Conservation (phyloP, 2,888 invertebrate genomes). For the Archaeoteleia sp. region DNA sequence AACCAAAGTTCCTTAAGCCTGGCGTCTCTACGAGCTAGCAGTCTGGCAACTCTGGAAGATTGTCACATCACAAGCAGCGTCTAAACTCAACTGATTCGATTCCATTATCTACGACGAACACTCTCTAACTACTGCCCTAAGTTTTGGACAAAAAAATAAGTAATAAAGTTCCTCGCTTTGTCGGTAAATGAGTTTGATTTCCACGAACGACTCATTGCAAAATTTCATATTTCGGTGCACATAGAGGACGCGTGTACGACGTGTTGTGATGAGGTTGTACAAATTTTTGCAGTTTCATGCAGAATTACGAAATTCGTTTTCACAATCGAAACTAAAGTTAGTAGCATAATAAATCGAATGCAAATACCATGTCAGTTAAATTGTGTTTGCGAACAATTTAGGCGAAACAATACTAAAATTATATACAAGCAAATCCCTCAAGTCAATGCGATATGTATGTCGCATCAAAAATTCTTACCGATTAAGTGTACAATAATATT, state of each 20-base stretch:
- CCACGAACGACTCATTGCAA: too few species aligned
- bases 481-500: too few species aligned
- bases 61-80: slow-evolving; percentile 74
- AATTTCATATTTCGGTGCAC: too few species aligned
- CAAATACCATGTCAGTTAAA: not conserved
- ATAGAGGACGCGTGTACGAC: too few species aligned
- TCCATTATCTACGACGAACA: slow-evolving; percentile 32
- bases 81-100: slow-evolving; percentile 54
- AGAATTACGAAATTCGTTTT: not conserved
- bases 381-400: not conserved
- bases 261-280: slow-evolving; percentile 9
- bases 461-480: slow-evolving; percentile 16
- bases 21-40: slow-evolving; percentile 73
- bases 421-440: slow-evolving; percentile 17
- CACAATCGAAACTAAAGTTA: not conserved
- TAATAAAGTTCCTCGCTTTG: slow-evolving; percentile 39
- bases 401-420: not conserved
- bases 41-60: slow-evolving; percentile 72
- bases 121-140: slow-evolving; percentile 36
- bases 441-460: slow-evolving; percentile 24
- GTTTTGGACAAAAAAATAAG: slow-evolving; percentile 28
- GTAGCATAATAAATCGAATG: not conserved
- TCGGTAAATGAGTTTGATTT: slow-evolving; percentile 3
- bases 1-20: slow-evolving; percentile 76
- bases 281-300: slow-evolving; percentile 11